Conservation (phyloP, 2,113 vertebrate genomes). For the Semnopithecus entellus region DNA sequence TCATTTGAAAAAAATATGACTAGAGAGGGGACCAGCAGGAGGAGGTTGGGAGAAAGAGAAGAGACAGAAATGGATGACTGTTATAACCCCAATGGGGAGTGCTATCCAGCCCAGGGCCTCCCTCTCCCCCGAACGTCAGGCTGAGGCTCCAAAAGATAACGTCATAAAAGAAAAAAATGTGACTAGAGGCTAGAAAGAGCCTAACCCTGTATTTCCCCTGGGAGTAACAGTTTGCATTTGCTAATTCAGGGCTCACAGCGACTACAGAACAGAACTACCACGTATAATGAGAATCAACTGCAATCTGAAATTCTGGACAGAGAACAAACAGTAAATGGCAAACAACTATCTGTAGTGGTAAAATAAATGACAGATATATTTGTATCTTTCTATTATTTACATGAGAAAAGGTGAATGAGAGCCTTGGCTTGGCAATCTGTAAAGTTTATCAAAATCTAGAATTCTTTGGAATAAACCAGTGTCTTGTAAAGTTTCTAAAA, state of each 20-base stretch:
- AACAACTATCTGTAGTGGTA: neutral
- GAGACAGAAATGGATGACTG: no score
- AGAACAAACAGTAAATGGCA: neutral
- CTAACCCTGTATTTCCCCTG: neutral
- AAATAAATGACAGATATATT: neutral
- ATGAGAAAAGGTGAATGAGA: neutral
- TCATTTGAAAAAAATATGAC: neutral
- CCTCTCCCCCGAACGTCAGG: no score
- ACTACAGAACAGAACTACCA: neutral
- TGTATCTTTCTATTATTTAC: neutral
- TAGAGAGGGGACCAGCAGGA: no score
- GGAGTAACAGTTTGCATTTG: neutral
- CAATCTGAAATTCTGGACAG: neutral
- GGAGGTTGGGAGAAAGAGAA: no score
- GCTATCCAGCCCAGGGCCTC: no score
- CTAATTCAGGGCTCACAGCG: neutral
- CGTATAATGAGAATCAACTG: neutral
- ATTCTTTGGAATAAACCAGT: neutral
- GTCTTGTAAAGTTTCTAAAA: neutral
- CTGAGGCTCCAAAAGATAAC: no score
- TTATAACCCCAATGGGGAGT: no score
- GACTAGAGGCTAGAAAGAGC: neutral
- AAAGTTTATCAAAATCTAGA: neutral
- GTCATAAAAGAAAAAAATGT: neutral
- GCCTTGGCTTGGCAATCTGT: neutral